phyloP scores from a whole-genome alignment of 2,888 invertebrate species.

The Drosophila paracracens region DNA sequence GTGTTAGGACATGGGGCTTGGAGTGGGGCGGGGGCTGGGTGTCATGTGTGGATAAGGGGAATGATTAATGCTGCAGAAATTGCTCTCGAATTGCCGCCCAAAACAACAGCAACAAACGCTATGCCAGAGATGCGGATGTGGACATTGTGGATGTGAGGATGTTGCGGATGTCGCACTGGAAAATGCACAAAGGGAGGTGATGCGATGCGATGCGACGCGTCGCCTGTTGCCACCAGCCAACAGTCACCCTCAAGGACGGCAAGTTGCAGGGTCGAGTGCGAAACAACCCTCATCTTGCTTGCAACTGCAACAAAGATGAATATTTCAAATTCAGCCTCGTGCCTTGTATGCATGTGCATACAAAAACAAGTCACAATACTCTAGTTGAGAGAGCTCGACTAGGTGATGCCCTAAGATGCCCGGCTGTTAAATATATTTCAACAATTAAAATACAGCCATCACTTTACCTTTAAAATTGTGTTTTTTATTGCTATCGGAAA shows the following conservation, averaged over 20 bases:
- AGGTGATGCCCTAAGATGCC: not conserved
- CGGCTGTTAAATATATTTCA: not conserved
- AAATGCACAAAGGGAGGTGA: slow-evolving; percentile 63
- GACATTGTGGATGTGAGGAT: not conserved
- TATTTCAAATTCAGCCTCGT: slow-evolving; percentile 60
- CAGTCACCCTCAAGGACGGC: slow-evolving; percentile 62
- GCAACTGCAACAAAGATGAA: slow-evolving; percentile 59
- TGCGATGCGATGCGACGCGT: slow-evolving; percentile 24
- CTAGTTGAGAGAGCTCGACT: not conserved
- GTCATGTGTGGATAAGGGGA: slow-evolving; percentile 49
- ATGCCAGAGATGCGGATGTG: slow-evolving; percentile 18
- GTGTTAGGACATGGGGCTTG: not conserved
- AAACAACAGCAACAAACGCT: slow-evolving; percentile 31
- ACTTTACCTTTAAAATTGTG: not conserved
- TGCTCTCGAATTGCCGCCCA: slow-evolving; percentile 77
- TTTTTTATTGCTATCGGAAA: not conserved
- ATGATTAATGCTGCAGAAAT: slow-evolving; percentile 80
- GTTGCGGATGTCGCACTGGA: slow-evolving; percentile 45
- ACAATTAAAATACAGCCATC: not conserved
- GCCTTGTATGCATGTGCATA: slow-evolving; percentile 42
- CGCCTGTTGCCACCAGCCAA: slow-evolving; percentile 60
- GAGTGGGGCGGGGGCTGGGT: slow-evolving; percentile 15
- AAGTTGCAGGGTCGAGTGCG: slow-evolving; percentile 14
- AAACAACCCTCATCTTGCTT: slow-evolving; percentile 60
- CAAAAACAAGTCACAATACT: not conserved